Base-by-base conservation (phyloP, 2,888 invertebrate genomes). In the Anoplius nigerrimus region DNA sequence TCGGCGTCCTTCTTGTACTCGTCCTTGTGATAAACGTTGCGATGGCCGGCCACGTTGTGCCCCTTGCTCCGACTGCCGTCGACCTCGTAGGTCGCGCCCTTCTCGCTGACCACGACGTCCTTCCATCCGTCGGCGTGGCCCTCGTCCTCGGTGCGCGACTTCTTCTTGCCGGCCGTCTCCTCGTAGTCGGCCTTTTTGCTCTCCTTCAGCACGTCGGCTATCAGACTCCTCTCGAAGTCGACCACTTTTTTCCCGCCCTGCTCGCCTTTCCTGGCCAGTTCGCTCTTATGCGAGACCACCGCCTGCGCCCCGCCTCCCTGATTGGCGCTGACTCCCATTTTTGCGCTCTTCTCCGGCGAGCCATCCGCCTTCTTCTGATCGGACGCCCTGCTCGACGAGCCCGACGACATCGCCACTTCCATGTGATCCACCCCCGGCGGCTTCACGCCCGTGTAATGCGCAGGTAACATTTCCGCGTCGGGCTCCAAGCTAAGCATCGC, bases 1-100 rank as follows among this genome's bases (percentile, higher is more conserved):
- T 92, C 92, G 76, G 93, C 93, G 78, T 94, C 92, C 82, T 93
- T 94, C 84, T 94, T 93, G 90, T 91, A 93, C 86, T 94, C 94
- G 81, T 94, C 93, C 89, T 94, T 94, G 88, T 92, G 91, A 88
- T 92, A 93, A 0, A 93, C 92, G 78, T 92, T 93, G 84, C 93
- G 93, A 89, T 91, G 94, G 6, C 94, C 94, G 11, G 91, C 92
- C 8, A 92, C 90, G 55, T 93, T 93, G 69, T 92, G 92, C 0
- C 93, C 93, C 84, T 93, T 93, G 84, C 92, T 92, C 85, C 18
- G 66, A 1, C n/a, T 34, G 24, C 89, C 89, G 52, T 90, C 90
- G 76, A 90, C 89, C 24, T 89, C 89, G 27, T 89, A 90, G 53
- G 87, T 89, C 0, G 89, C 81, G 0, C 89, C 95, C 0, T 90